Conservation (phyloP, 2,113 vertebrate genomes). For the Pardalotus punctatus region DNA sequence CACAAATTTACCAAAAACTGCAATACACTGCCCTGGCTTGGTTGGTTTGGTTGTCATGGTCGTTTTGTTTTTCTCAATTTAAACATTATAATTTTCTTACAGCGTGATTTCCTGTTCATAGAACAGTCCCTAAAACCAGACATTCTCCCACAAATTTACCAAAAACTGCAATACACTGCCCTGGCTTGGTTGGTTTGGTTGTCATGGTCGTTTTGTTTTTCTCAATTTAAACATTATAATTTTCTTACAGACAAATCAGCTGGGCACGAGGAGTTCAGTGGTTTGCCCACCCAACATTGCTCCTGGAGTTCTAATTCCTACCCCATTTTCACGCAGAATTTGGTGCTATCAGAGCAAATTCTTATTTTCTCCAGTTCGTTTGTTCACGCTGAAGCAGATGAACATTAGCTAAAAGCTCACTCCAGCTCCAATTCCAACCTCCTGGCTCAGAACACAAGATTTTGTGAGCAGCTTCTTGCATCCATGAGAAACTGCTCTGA, state of each 20-base stretch:
- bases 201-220: not conserved
- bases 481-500: not conserved
- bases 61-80: too few species aligned
- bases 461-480: not conserved
- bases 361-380: not conserved
- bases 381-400: not conserved
- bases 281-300: not conserved
- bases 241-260: not conserved
- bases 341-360: not conserved
- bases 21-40: too few species aligned
- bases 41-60: too few species aligned
- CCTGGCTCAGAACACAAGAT: not conserved
- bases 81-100: too few species aligned
- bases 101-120: too few species aligned
- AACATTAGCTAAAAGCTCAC: not conserved
- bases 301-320: not conserved
- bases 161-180: not conserved
- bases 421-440: not conserved
- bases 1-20: not conserved
- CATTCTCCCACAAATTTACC: accelerated
- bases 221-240: not conserved
- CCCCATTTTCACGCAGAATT: not conserved
- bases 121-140: not conserved
- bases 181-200: not conserved
- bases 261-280: not conserved